These are phyloP conservation scores for Lycophotia porphyrea DNA, from an alignment of 2,888 invertebrate genomes.

Conservation along the genomic window DNA sequence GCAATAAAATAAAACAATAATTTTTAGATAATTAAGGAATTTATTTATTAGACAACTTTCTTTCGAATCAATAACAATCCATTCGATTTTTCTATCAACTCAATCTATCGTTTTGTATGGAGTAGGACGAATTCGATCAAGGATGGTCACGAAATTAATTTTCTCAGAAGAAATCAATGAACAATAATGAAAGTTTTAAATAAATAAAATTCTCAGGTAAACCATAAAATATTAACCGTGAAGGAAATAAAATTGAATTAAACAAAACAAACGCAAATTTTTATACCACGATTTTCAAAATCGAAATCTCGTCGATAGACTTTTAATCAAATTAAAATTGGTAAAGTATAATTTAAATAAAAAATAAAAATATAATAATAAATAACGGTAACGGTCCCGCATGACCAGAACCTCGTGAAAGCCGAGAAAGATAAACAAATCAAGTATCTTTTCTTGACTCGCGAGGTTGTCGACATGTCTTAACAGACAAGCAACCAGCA, in stretches of 20 bases:
- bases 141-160: background rate
- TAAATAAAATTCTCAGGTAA: constrained; percentile 4
- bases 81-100: background rate
- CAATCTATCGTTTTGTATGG: background rate
- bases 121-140: background rate
- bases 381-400: too few relatives aligned
- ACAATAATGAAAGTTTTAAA: background rate
- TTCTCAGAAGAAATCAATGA: constrained; percentile 2
- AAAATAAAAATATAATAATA: too few relatives aligned
- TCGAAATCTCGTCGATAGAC: background rate
- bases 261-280: constrained; percentile 45
- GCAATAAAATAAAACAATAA: too few relatives aligned
- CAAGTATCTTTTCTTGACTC: too few relatives aligned
- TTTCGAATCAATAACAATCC: background rate
- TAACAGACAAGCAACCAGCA: too few relatives aligned
- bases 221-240: constrained; percentile 23
- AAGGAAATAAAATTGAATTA: constrained; percentile 28
- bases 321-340: background rate
- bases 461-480: too few relatives aligned
- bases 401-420: too few relatives aligned
- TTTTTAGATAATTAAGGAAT: background rate
- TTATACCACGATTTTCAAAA: background rate
- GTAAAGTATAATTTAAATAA: background rate
- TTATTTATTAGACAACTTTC: background rate
- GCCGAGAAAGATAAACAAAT: too few relatives aligned